Evolutionary conservation across 2,888 invertebrate genomes (phyloP).

Genomic region (Leptogaster cylindrica): DNA sequence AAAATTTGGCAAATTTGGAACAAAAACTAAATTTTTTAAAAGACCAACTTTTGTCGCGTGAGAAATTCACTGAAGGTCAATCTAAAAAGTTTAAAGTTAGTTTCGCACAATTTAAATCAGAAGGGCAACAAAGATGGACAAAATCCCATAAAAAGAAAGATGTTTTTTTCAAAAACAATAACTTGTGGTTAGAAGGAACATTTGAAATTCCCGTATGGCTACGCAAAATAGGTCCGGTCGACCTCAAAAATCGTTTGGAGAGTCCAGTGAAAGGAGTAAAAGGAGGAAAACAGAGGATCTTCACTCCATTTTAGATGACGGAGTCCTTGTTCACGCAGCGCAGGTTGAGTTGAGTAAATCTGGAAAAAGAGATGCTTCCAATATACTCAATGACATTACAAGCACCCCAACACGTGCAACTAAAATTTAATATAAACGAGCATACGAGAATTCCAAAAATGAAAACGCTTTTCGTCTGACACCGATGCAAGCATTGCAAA

Average conservation of each 20-base stretch:
- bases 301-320: slow-evolving; percentile 20
- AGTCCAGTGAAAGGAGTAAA: slow-evolving; percentile 47
- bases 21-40: not conserved
- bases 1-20: not conserved
- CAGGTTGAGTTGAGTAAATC: not conserved
- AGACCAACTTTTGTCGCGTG: not conserved
- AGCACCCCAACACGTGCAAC: slow-evolving; percentile 30
- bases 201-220: slow-evolving; percentile 41
- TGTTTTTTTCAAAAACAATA: slow-evolving; percentile 29
- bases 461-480: slow-evolving; percentile 2
- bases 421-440: not conserved
- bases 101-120: not conserved
- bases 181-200: slow-evolving; percentile 41
- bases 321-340: slow-evolving; percentile 31
- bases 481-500: slow-evolving; percentile 42
- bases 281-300: slow-evolving; percentile 47
- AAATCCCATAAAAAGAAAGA: not conserved
- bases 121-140: not conserved
- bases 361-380: slow-evolving; percentile 6
- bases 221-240: slow-evolving; percentile 46
- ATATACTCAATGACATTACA: slow-evolving; percentile 15
- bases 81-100: not conserved
- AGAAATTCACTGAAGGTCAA: not conserved
- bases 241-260: slow-evolving; percentile 46
- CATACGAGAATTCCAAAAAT: not conserved